A percentile compares a stretch with the other conserved stretches of the same genome.
These are phyloP conservation scores for Origma solitaria DNA, from an alignment of 2,113 vertebrate genomes.

Conservation along the genomic window DNA sequence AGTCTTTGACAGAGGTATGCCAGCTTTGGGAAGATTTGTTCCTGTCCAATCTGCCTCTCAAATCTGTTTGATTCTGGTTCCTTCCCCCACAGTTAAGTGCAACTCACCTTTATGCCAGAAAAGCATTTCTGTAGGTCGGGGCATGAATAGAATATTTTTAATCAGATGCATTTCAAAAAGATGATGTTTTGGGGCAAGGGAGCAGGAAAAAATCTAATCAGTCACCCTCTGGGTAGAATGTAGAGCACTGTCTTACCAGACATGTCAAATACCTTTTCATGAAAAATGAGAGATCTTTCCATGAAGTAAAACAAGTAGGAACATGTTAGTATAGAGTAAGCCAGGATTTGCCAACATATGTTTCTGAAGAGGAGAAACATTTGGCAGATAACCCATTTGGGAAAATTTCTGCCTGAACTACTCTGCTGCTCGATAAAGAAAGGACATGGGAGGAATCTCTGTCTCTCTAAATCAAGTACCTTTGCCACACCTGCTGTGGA, in stretches of 20 bases:
- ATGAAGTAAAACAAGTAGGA: background rate
- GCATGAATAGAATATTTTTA: background rate
- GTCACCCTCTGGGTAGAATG: background rate
- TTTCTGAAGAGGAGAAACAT: background rate
- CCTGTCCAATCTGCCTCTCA: background rate
- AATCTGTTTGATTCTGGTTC: background rate
- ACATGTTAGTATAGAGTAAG: background rate
- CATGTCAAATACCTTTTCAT: background rate
- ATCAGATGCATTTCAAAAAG: background rate
- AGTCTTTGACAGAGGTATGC: background rate
- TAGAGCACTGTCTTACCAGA: background rate
- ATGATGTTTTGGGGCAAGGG: background rate
- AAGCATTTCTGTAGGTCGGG: background rate
- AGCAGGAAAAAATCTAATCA: background rate
- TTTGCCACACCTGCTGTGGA: background rate
- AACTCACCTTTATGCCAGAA: background rate
- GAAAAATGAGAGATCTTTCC: background rate
- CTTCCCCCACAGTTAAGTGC: background rate
- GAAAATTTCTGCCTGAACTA: background rate
- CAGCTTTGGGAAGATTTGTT: background rate
- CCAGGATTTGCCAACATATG: background rate
- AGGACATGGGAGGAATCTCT: background rate
- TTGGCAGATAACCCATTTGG: background rate
- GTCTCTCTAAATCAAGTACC: background rate
- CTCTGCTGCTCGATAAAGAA: background rate